A percentile compares a stretch with the other conserved stretches of the same genome.
Evolutionary conservation across 2,888 invertebrate genomes (phyloP).

Genomic region (Meteorus cinctellus): DNA sequence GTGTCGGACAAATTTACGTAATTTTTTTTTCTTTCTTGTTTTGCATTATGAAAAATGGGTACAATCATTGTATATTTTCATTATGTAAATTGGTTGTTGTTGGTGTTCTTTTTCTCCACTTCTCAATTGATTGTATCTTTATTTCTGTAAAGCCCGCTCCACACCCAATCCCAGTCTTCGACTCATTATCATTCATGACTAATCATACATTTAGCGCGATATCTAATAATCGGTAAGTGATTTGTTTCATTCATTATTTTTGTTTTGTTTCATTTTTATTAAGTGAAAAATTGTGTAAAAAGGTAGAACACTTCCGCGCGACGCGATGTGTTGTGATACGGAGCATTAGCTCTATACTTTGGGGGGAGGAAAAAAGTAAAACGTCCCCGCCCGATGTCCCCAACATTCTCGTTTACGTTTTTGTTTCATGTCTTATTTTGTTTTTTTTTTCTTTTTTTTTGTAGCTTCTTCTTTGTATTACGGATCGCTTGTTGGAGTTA

Average conservation of each 20-base stretch:
- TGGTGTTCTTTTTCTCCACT: constrained; percentile 57
- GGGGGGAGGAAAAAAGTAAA: constrained; percentile 43
- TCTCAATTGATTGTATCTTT: constrained; percentile 55
- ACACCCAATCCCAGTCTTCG: constrained; percentile 54
- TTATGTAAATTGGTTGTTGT: constrained; percentile 55
- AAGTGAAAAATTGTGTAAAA: constrained; percentile 71
- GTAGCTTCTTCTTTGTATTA: constrained; percentile 61
- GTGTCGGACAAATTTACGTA: constrained; percentile 70
- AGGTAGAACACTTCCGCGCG: constrained; percentile 63
- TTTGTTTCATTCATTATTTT: constrained; percentile 25
- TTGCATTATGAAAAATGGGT: constrained; percentile 65
- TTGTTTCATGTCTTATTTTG: constrained; percentile 36
- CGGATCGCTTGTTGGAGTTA: constrained; percentile 59
- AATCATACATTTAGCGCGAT: constrained; percentile 63
- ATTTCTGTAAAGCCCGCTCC: constrained; percentile 66
- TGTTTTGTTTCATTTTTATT: constrained; percentile 51
- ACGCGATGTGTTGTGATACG: constrained; percentile 61
- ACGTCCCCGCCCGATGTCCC: constrained; percentile 50
- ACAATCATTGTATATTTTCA: constrained; percentile 53
- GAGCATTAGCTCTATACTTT: constrained; percentile 55
- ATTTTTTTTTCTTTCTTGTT: constrained; percentile 50
- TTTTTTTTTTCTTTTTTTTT: constrained; percentile 46
- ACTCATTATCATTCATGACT: constrained; percentile 62
- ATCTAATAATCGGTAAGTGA: constrained; percentile 56
- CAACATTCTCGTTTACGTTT: constrained; percentile 48